Conservation (phyloP, 2,888 invertebrate genomes). For the Lasiommata megera region DNA sequence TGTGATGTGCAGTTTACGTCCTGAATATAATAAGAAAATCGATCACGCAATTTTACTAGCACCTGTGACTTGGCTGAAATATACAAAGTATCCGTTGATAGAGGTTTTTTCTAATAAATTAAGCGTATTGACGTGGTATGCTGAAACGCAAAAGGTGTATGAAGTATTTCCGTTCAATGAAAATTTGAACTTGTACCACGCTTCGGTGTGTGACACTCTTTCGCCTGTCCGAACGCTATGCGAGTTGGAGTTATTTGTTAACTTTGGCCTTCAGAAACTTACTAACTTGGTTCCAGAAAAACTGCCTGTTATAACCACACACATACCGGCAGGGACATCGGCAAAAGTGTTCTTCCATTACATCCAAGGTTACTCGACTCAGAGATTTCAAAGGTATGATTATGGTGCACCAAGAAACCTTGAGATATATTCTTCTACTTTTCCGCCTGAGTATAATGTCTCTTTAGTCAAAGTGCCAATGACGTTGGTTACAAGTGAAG, state of each 20-base stretch:
- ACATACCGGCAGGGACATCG: conserved; percentile 63
- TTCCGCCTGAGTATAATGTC: conserved; percentile 57
- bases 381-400: conserved; percentile 60
- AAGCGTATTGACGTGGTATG: conserved; percentile 39
- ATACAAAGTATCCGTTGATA: conserved; percentile 53
- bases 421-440: conserved; percentile 43
- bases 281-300: conserved; percentile 49
- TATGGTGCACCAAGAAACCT: conserved; percentile 49
- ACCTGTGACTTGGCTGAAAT: conserved; percentile 59
- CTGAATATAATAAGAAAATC: conserved; percentile 63
- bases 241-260: conserved; percentile 52
- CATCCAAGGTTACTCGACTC: conserved; percentile 56
- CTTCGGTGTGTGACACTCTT: conserved; percentile 47
- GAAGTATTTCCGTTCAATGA: conserved; percentile 53
- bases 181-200: conserved; percentile 47
- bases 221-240: conserved; percentile 51
- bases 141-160: conserved; percentile 49
- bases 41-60: conserved; percentile 61
- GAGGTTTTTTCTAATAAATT: conserved; percentile 47
- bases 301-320: conserved; percentile 59
- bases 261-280: conserved; percentile 54
- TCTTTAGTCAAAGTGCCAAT: conserved; percentile 53
- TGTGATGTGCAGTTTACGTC: conserved; percentile 58
- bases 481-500: conserved; percentile 55
- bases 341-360: conserved; percentile 60